Evolutionary conservation across 2,888 invertebrate genomes (phyloP).

Genomic region (Lycocerus yunnanus): DNA sequence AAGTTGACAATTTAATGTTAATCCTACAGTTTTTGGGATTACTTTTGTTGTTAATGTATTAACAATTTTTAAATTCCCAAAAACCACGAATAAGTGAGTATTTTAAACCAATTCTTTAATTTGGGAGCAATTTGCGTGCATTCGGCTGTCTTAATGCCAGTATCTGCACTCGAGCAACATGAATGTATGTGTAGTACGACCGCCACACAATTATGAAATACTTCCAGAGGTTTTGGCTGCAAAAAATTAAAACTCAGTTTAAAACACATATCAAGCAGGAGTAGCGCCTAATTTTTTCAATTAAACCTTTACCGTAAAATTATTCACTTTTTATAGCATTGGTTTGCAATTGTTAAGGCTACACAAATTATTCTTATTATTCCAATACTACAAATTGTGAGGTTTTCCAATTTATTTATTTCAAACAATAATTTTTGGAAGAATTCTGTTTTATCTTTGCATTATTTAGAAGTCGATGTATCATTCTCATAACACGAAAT

Average conservation of each 20-base stretch:
- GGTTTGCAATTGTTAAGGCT: constrained; percentile 7
- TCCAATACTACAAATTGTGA: constrained; percentile 23
- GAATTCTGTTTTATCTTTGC: no score
- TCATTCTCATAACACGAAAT: no score
- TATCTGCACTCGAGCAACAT: constrained; percentile 45
- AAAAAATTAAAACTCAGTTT: constrained; percentile 48
- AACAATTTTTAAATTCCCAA: constrained; percentile 18
- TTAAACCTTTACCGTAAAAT: constrained; percentile 7
- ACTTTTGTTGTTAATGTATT: neutral
- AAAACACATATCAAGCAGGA: constrained; percentile 19
- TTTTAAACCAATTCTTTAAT: constrained; percentile 41
- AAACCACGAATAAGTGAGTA: constrained; percentile 21
- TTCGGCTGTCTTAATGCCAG: constrained; percentile 48
- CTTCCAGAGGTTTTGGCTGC: constrained; percentile 50
- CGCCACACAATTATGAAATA: constrained; percentile 50
- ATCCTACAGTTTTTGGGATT: constrained; percentile 17
- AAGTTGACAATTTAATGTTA: constrained; percentile 28
- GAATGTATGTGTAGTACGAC: constrained; percentile 44
- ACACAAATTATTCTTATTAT: neutral
- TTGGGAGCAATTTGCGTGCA: constrained; percentile 42
- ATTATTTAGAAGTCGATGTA: no score
- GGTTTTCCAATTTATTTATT: constrained; percentile 25
- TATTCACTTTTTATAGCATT: constrained; percentile 23
- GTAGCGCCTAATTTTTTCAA: constrained; percentile 7
- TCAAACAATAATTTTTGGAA: constrained; percentile 6